phyloP scores from a whole-genome alignment of 1,140 invertebrate genomes.

The Ridgeia piscesae region DNA sequence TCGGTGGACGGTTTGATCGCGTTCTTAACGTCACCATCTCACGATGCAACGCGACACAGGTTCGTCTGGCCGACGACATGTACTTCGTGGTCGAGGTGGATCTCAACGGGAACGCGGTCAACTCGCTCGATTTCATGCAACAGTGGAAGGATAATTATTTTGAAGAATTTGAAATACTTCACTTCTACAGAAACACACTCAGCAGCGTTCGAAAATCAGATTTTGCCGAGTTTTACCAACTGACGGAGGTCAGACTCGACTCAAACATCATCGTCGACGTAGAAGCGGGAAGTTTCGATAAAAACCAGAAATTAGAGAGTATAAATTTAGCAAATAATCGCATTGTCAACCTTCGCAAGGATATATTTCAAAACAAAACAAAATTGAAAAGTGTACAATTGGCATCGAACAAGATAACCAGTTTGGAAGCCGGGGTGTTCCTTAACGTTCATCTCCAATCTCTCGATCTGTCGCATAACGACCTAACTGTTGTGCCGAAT shows the following conservation, averaged over 20 bases:
- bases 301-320: not conserved
- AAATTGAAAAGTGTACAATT: not conserved
- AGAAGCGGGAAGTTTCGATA: not conserved
- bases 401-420: not conserved
- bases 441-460: not conserved
- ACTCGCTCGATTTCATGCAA: not conserved
- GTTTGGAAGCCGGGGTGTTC: not conserved
- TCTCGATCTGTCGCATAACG: not conserved
- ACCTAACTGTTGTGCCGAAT: not conserved
- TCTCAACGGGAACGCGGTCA: not conserved
- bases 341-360: not conserved
- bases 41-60: not conserved
- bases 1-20: not conserved
- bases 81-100: not conserved
- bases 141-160: not conserved
- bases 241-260: not conserved
- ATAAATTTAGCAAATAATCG: not conserved
- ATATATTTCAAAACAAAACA: not conserved
- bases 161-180: not conserved
- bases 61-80: not conserved
- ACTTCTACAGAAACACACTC: not conserved
- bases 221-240: not conserved
- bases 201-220: not conserved
- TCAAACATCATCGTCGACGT: not conserved
- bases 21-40: not conserved